Evolutionary conservation across 2,113 vertebrate species (phyloP).

Genomic region (Grammomys dolichurus): DNA sequence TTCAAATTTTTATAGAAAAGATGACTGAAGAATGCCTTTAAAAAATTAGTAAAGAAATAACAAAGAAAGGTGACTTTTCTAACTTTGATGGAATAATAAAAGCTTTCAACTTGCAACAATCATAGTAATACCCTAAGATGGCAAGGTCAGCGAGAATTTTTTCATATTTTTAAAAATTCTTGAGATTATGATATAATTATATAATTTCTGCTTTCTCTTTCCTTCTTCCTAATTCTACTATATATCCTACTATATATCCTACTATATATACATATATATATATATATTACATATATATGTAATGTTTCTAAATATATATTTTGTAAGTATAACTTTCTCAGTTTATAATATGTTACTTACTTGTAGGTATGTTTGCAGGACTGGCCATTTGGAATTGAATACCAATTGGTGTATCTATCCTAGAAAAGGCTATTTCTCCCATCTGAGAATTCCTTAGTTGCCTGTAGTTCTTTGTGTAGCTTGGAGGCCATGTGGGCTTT

Average conservation of each 20-base stretch:
- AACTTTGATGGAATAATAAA: background rate
- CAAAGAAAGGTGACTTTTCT: constrained; percentile 29
- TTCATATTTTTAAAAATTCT: background rate
- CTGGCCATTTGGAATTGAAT: no score
- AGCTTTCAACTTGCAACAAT: background rate
- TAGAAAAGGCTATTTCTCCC: background rate
- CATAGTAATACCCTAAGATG: background rate
- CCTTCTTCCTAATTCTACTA: background rate
- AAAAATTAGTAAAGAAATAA: background rate
- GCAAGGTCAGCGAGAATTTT: background rate
- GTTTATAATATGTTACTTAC: no score
- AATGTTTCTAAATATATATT: no score
- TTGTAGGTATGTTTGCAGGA: no score
- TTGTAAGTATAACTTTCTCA: no score
- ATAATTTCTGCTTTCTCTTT: background rate
- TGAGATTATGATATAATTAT: background rate
- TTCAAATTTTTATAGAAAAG: background rate
- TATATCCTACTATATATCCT: background rate
- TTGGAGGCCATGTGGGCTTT: background rate
- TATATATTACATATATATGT: no score
- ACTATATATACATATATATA: no score
- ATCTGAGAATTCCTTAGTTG: background rate
- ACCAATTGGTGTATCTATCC: background rate
- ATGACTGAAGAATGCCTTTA: background rate
- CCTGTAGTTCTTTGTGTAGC: background rate